Percentiles rank a stretch among this genome's conserved stretches.
Conservation (phyloP, 1,140 invertebrate genomes). For the Drosophila kurseongensis region DNA sequence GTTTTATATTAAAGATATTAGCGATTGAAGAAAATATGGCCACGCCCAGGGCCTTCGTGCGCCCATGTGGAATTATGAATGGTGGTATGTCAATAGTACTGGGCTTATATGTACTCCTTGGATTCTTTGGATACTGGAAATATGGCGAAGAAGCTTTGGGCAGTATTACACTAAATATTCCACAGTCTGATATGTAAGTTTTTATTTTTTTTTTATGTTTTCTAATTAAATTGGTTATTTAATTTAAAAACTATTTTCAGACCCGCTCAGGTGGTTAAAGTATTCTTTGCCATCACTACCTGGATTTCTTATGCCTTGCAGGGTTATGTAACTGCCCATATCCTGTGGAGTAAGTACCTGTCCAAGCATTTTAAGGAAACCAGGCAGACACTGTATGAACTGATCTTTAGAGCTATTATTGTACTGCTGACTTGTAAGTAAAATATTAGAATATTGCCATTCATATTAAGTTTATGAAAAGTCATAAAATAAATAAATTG, state of each 20-base stretch:
- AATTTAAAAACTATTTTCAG: conserved; percentile 85
- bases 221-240: neutral
- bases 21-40: conserved; percentile 95
- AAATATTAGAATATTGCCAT: no score
- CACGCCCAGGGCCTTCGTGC: conserved; percentile 89
- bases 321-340: conserved; percentile 96
- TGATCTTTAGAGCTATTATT: conserved; percentile 87
- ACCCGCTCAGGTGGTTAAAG: conserved; percentile 91
- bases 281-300: conserved; percentile 94
- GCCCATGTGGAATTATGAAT: conserved; percentile 91
- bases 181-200: conserved; percentile 85
- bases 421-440: conserved; percentile 90
- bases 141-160: conserved; percentile 89
- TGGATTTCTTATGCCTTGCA: conserved; percentile 97
- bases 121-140: conserved; percentile 93
- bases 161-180: conserved; percentile 91
- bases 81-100: conserved; percentile 91
- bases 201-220: no score
- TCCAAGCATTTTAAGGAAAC: conserved; percentile 86
- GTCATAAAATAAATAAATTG: neutral
- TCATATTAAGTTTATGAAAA: no score
- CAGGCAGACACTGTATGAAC: conserved; percentile 86
- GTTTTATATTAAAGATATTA: conserved; percentile 87
- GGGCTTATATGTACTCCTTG: conserved; percentile 90
- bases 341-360: conserved; percentile 93